Conservation (phyloP, 2,797 vertebrate species). For the Halcyon badia region DNA sequence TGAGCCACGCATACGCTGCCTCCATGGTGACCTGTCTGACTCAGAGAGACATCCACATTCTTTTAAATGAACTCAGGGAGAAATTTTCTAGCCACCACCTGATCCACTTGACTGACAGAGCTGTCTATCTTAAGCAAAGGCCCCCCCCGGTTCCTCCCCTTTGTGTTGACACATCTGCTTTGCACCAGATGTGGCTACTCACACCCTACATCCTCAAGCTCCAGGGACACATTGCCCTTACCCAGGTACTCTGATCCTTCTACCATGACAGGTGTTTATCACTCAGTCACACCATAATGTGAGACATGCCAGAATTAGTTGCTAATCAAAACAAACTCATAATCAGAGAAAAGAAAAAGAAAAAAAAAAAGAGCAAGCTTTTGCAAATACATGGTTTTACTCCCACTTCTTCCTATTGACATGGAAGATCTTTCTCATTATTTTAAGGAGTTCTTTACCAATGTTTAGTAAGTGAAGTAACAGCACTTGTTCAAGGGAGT, state of each 20-base stretch:
- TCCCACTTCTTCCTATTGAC: not conserved
- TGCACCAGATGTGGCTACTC: not conserved
- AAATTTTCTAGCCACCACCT: not conserved
- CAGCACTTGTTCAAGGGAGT: no score
- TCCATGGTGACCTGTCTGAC: not conserved
- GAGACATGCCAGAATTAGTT: not conserved
- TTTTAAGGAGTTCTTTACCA: not conserved
- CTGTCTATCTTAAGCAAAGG: not conserved
- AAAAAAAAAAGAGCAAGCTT: not conserved
- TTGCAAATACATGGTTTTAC: not conserved
- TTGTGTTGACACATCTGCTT: not conserved
- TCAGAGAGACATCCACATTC: not conserved
- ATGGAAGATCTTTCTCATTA: not conserved
- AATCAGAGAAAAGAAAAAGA: not conserved
- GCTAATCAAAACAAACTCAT: not conserved
- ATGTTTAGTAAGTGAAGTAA: not conserved
- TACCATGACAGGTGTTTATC: not conserved
- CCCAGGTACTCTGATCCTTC: not conserved
- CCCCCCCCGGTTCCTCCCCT: not conserved
- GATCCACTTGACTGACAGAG: not conserved
- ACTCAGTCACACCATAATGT: not conserved
- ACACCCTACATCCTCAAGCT: not conserved
- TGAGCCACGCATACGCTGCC: not conserved
- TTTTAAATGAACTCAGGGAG: not conserved
- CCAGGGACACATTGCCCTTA: fast-evolving